These are phyloP conservation scores for Psix sp. DNA, from an alignment of 1,140 invertebrate genomes.

Conservation along the genomic window DNA sequence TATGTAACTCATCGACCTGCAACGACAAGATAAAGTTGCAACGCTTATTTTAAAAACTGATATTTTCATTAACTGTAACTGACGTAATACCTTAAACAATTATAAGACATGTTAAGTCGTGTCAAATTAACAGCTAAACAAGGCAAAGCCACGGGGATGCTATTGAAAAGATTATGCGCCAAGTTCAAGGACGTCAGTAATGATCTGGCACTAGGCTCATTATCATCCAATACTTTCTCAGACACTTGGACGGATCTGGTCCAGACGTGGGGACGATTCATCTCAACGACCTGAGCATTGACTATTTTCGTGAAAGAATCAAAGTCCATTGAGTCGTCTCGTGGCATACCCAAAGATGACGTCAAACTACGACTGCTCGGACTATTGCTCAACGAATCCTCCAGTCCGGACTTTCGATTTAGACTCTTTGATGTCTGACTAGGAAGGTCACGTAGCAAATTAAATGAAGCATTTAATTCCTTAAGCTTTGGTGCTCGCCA, in stretches of 20 bases:
- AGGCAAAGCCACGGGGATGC: slow-evolving; percentile 90
- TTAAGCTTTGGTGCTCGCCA: slow-evolving; percentile 93
- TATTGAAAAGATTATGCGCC: slow-evolving; percentile 92
- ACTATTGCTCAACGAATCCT: slow-evolving; percentile 67
- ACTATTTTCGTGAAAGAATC: slow-evolving; percentile 73
- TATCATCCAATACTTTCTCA: slow-evolving; percentile 80
- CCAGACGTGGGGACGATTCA: slow-evolving; percentile 86
- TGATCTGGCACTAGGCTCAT: slow-evolving; percentile 74
- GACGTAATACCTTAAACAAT: slow-evolving; percentile 78
- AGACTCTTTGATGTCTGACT: slow-evolving; percentile 72
- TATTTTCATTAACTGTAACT: too few relatives aligned
- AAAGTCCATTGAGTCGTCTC: slow-evolving; percentile 72
- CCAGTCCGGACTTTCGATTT: slow-evolving; percentile 59
- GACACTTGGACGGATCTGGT: slow-evolving; percentile 82
- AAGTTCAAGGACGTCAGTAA: slow-evolving; percentile 88
- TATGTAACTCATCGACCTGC: slow-evolving; percentile 89
- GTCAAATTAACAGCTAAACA: slow-evolving; percentile 92
- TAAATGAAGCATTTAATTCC: slow-evolving; percentile 94
- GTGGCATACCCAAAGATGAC: slow-evolving; percentile 61
- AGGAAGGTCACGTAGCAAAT: slow-evolving; percentile 91
- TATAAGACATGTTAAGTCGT: slow-evolving; percentile 93
- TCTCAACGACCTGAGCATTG: slow-evolving; percentile 75
- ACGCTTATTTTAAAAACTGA: background rate
- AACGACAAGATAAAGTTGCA: background rate
- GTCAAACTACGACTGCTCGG: slow-evolving; percentile 66